These are phyloP conservation scores for Agrilus mali DNA, from an alignment of 2,888 invertebrate species.

Conservation along the genomic window DNA sequence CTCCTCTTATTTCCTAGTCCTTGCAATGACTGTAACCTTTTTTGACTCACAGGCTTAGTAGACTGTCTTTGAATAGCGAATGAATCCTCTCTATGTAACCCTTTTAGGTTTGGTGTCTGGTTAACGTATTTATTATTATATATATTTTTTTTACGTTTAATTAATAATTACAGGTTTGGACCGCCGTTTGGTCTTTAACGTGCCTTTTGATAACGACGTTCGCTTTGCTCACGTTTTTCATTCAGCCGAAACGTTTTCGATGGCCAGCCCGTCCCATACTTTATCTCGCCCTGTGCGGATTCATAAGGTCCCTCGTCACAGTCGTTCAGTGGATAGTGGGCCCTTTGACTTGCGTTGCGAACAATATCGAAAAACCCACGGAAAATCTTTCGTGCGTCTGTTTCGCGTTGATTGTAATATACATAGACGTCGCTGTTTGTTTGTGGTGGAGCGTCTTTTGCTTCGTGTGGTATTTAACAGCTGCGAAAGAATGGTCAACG, in stretches of 20 bases:
- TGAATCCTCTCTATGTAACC: too few species aligned
- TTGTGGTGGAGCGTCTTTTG: slow-evolving; percentile 84
- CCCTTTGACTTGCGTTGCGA: slow-evolving; percentile 19
- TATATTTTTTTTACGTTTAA: too few species aligned
- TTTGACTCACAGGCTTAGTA: too few species aligned
- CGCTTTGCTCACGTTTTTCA: slow-evolving; percentile 73
- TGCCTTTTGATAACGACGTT: slow-evolving; percentile 74
- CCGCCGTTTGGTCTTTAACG: slow-evolving; percentile 63
- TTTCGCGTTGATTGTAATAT: slow-evolving; percentile 31
- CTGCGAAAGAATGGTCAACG: slow-evolving; percentile 86
- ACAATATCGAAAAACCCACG: slow-evolving; percentile 8
- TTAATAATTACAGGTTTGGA: slow-evolving; percentile 41
- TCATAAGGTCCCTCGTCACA: slow-evolving; percentile 22
- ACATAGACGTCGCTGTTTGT: slow-evolving; percentile 66
- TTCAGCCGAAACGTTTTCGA: slow-evolving; percentile 78
- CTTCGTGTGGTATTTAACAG: slow-evolving; percentile 80
- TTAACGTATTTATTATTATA: too few species aligned
- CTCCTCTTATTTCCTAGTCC: too few species aligned
- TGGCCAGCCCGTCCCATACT: slow-evolving; percentile 90
- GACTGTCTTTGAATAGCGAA: too few species aligned
- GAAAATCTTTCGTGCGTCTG: slow-evolving; percentile 18
- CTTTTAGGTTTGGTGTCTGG: too few species aligned
- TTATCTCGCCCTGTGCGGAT: slow-evolving; percentile 68
- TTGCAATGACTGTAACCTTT: too few species aligned
- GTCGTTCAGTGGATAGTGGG: slow-evolving; percentile 24